Conservation (phyloP, 2,113 vertebrate genomes). For the Erythrocercus mccallii region DNA sequence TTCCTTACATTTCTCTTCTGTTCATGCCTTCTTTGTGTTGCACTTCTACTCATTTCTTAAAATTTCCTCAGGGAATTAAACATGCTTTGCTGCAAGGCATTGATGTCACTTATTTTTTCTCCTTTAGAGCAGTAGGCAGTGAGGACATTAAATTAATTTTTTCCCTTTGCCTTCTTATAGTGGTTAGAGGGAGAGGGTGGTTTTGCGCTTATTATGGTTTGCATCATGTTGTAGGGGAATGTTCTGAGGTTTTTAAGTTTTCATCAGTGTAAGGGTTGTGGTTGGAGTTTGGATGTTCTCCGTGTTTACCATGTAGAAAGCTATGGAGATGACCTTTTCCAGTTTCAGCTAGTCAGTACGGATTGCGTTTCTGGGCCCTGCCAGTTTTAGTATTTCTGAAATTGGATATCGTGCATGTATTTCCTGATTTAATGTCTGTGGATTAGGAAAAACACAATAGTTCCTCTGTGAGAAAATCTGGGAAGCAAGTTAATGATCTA, state of each 20-base stretch:
- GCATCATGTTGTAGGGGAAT: conserved; percentile 14
- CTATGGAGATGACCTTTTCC: conserved; percentile 60
- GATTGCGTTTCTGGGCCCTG: conserved; percentile 47
- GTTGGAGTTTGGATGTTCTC: conserved; percentile 28
- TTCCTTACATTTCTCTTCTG: neutral
- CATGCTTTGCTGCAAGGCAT: neutral
- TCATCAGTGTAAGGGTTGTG: conserved; percentile 29
- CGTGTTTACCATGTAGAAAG: conserved; percentile 40
- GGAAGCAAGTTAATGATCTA: neutral
- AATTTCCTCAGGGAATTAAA: neutral
- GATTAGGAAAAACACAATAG: neutral
- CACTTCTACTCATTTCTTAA: neutral
- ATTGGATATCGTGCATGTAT: conserved; percentile 14
- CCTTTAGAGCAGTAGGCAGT: neutral
- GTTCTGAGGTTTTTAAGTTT: conserved; percentile 55
- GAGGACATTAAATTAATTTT: neutral
- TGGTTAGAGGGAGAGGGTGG: neutral
- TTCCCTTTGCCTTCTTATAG: neutral
- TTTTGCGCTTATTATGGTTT: conserved; percentile 11
- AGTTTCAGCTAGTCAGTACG: conserved; percentile 9
- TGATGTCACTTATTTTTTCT: neutral
- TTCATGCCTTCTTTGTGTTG: neutral
- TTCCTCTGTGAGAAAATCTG: neutral
- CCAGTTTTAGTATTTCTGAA: conserved; percentile 49
- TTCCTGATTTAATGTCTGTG: conserved; percentile 1